These are phyloP conservation scores for Drosophila mimetica DNA, from an alignment of 2,888 invertebrate species.

Conservation along the genomic window DNA sequence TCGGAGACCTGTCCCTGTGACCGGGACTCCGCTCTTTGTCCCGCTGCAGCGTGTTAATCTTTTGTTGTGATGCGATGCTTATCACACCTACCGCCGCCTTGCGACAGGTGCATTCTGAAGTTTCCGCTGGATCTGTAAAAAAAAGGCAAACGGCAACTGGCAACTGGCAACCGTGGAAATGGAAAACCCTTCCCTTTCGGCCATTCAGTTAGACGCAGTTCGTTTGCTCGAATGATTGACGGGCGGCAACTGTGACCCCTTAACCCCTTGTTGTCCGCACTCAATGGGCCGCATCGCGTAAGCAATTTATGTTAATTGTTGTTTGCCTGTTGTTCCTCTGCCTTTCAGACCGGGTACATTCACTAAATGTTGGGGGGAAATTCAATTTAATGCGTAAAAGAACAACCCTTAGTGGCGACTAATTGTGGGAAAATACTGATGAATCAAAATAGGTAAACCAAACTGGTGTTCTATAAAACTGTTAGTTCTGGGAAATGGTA, in stretches of 20 bases:
- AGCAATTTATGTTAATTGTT: constrained; percentile 69
- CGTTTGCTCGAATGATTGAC: constrained; percentile 67
- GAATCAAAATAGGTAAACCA: not conserved
- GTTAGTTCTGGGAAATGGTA: not conserved
- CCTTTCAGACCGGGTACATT: constrained; percentile 9
- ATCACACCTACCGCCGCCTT: constrained; percentile 54
- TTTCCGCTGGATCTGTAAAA: constrained; percentile 15
- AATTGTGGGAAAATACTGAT: constrained; percentile 6
- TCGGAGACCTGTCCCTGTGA: constrained; percentile 14
- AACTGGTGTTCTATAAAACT: not conserved
- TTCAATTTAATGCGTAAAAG: not conserved
- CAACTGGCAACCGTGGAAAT: constrained; percentile 22
- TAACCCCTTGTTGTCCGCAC: constrained; percentile 54
- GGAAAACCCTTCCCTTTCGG: constrained; percentile 21
- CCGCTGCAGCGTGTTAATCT: constrained; percentile 63
- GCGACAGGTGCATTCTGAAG: constrained; percentile 57
- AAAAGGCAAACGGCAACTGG: constrained; percentile 4
- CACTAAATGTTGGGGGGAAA: not conserved
- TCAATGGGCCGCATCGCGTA: constrained; percentile 60
- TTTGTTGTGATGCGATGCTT: constrained; percentile 65
- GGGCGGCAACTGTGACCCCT: constrained; percentile 31
- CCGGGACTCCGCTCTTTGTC: constrained; percentile 33
- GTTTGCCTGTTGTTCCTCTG: constrained; percentile 18
- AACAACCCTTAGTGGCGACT: constrained; percentile 1
- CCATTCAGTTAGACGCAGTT: constrained; percentile 59